Percentiles rank a stretch among this genome's conserved stretches.
Evolutionary conservation across 2,888 invertebrate genomes (phyloP).

Genomic region (Hemicrepidius hirtus): DNA sequence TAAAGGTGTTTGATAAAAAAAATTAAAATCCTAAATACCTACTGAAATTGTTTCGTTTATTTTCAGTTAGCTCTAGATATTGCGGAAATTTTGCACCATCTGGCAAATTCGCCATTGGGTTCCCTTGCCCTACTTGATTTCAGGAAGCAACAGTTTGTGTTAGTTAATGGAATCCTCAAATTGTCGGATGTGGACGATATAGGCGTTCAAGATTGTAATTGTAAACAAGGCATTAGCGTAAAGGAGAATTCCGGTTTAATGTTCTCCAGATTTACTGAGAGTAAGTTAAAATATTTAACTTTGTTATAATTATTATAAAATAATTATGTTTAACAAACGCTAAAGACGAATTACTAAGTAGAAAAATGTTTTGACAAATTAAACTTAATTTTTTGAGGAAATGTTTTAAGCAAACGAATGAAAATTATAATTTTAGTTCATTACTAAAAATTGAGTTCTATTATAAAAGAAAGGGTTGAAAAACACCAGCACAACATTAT

Average conservation of each 20-base stretch:
- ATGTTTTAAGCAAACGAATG: too few relatives aligned
- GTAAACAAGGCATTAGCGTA: neutral
- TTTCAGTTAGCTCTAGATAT: constrained; percentile 26
- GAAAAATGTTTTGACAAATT: too few relatives aligned
- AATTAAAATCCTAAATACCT: neutral
- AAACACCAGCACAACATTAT: too few relatives aligned
- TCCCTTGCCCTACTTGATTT: constrained; percentile 26
- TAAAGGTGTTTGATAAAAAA: neutral
- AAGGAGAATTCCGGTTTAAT: neutral
- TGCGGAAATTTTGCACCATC: constrained; percentile 29
- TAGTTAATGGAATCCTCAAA: constrained; percentile 28
- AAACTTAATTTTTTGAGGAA: too few relatives aligned
- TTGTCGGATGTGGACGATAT: constrained; percentile 20
- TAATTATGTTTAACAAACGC: too few relatives aligned
- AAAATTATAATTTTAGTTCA: too few relatives aligned
- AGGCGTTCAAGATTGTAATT: neutral
- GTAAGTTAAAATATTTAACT: neutral
- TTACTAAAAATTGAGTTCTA: too few relatives aligned
- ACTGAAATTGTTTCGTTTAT: neutral
- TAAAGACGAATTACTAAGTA: too few relatives aligned
- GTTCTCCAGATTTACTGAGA: neutral
- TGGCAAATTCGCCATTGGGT: constrained; percentile 20
- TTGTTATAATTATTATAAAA: too few relatives aligned
- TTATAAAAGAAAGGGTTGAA: too few relatives aligned
- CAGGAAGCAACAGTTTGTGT: constrained; percentile 45